phyloP scores from a whole-genome alignment of 2,113 vertebrate genomes.

The Odontophorus gujanensis region DNA sequence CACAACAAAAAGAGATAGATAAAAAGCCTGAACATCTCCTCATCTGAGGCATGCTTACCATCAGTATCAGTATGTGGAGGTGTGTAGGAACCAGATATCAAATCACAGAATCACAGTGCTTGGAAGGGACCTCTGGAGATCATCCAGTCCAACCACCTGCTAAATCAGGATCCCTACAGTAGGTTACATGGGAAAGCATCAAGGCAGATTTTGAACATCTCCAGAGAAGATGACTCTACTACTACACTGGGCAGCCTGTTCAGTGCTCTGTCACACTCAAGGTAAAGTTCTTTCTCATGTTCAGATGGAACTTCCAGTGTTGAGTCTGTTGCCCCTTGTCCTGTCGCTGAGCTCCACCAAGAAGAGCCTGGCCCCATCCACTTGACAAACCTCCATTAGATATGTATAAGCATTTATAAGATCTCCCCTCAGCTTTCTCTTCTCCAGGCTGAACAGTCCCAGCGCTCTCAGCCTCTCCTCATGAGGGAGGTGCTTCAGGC shows the following conservation, averaged over 20 bases:
- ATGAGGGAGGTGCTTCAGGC: no score
- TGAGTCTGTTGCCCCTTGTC: no score
- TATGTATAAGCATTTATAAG: no score
- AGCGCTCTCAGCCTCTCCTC: no score
- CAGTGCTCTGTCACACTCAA: no score
- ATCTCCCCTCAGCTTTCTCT: no score
- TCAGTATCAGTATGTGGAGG: background rate
- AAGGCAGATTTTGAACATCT: background rate
- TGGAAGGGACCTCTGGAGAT: background rate
- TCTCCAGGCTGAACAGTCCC: no score
- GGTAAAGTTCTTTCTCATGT: no score
- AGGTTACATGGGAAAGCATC: background rate
- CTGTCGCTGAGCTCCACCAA: no score
- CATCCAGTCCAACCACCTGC: background rate
- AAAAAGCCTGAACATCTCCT: background rate
- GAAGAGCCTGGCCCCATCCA: no score
- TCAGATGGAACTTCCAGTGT: no score
- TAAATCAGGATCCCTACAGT: background rate
- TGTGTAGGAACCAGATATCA: background rate
- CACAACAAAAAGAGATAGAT: background rate
- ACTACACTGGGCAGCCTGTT: background rate
- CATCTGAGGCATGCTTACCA: background rate
- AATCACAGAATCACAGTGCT: background rate
- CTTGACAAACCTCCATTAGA: no score
- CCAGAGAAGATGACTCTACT: background rate